Evolutionary conservation across 2,113 vertebrate genomes (phyloP).

Genomic region (Catagonus wagneri): DNA sequence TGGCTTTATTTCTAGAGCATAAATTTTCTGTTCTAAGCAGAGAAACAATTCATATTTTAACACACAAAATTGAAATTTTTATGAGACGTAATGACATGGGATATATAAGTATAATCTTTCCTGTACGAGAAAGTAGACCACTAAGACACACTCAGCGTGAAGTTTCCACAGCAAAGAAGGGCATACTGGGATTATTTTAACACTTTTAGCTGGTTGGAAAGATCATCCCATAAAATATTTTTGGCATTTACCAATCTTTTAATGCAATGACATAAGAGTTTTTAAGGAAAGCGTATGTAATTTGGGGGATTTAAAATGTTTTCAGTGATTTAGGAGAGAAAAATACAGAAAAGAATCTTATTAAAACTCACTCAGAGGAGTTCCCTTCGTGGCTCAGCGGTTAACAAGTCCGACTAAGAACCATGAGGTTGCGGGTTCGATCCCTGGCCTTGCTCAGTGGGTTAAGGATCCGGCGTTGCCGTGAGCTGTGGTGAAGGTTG

Average conservation of each 20-base stretch:
- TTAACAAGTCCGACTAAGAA: too few relatives aligned
- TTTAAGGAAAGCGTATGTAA: not conserved
- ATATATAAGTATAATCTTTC: not conserved
- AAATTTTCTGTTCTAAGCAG: conserved; percentile 11
- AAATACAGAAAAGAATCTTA: not conserved
- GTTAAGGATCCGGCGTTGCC: too few relatives aligned
- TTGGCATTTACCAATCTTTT: conserved; percentile 23
- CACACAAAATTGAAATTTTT: not conserved
- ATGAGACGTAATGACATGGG: not conserved
- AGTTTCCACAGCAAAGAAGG: conserved; percentile 43
- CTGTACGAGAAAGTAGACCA: not conserved
- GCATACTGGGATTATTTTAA: not conserved
- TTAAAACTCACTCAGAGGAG: not conserved
- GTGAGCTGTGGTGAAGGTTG: too few relatives aligned
- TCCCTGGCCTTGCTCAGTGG: too few relatives aligned
- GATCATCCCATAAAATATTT: not conserved
- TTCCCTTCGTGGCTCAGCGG: too few relatives aligned
- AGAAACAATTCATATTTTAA: conserved; percentile 47
- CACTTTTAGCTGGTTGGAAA: conserved; percentile 11
- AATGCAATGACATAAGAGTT: not conserved
- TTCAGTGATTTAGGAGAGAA: not conserved
- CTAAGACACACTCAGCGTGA: not conserved
- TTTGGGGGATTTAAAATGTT: conserved; percentile 15
- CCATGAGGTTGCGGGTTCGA: too few relatives aligned
- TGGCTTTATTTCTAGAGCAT: not conserved